Conservation (phyloP, 2,888 invertebrate genomes). For the Hirtodrosophila confusa region DNA sequence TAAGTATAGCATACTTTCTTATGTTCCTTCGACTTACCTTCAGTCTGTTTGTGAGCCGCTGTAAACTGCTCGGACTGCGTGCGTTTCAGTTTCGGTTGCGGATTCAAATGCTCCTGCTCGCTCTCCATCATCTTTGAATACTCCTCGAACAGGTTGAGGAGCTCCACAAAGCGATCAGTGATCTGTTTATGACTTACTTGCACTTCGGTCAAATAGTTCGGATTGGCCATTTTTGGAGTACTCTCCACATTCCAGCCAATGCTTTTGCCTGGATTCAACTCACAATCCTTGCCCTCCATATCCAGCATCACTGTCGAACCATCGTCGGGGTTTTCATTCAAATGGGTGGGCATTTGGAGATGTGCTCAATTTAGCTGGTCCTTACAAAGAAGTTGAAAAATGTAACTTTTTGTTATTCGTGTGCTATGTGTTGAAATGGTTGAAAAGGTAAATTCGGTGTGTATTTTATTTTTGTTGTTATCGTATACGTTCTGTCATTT, state of each 20-base stretch:
- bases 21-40: conserved; percentile 28
- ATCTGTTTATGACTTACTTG: conserved; percentile 55
- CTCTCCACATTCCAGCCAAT: conserved; percentile 45
- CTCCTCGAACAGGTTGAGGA: conserved; percentile 55
- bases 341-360: conserved; percentile 33
- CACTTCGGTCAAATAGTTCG: conserved; percentile 31
- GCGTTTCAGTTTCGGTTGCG: conserved; percentile 37
- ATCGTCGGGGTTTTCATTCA: conserved; percentile 4
- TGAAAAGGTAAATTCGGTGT: too few relatives aligned
- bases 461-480: too few relatives aligned
- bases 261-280: conserved; percentile 1
- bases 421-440: conserved; percentile 4
- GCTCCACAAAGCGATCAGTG: conserved; percentile 53
- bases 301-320: neutral
- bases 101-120: conserved; percentile 15
- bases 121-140: conserved; percentile 43
- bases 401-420: neutral
- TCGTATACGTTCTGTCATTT: conserved; percentile 16
- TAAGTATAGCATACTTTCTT: neutral
- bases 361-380: conserved; percentile 6
- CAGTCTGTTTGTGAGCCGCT: neutral
- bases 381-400: too few relatives aligned
- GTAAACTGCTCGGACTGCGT: conserved; percentile 46
- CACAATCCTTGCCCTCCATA: conserved; percentile 1
- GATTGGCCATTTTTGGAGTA: neutral